These are phyloP conservation scores for Lasioglossum villosulum DNA, from an alignment of 2,888 invertebrate genomes.

Conservation along the genomic window DNA sequence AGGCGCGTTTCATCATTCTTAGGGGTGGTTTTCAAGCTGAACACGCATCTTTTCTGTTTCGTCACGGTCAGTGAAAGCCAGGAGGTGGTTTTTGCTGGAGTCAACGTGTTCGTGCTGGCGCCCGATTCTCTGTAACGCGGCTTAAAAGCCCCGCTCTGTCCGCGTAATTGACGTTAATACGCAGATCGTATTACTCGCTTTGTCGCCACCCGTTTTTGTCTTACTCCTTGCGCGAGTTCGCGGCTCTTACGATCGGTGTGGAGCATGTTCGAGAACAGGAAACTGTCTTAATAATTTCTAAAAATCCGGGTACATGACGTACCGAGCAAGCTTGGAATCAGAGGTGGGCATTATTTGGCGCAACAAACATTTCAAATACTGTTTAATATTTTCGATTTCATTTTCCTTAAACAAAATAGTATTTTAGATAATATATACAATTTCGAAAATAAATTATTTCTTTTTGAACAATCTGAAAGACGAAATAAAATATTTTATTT, in stretches of 20 bases:
- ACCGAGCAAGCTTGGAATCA: not conserved
- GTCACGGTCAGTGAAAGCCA: constrained; percentile 28
- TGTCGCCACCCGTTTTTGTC: constrained; percentile 10
- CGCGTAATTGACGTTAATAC: constrained; percentile 41
- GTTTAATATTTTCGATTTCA: too few species aligned
- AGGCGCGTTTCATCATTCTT: not conserved
- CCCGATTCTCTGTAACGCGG: not conserved
- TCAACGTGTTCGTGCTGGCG: constrained; percentile 20
- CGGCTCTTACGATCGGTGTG: not conserved
- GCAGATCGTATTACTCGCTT: constrained; percentile 30
- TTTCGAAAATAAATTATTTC: too few species aligned
- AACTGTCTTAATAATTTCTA: not conserved
- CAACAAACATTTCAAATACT: too few species aligned
- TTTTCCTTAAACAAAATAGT: too few species aligned
- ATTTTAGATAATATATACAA: too few species aligned
- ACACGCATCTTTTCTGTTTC: constrained; percentile 33
- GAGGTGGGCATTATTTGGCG: too few species aligned
- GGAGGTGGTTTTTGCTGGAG: constrained; percentile 29
- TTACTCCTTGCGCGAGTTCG: not conserved
- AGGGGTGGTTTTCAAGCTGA: not conserved
- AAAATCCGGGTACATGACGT: not conserved
- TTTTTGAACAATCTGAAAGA: too few species aligned
- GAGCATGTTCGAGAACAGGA: not conserved
- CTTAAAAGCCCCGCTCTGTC: not conserved
- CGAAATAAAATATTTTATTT: too few species aligned